phyloP scores from a whole-genome alignment of 1,140 invertebrate genomes.

The Diprion similis region DNA sequence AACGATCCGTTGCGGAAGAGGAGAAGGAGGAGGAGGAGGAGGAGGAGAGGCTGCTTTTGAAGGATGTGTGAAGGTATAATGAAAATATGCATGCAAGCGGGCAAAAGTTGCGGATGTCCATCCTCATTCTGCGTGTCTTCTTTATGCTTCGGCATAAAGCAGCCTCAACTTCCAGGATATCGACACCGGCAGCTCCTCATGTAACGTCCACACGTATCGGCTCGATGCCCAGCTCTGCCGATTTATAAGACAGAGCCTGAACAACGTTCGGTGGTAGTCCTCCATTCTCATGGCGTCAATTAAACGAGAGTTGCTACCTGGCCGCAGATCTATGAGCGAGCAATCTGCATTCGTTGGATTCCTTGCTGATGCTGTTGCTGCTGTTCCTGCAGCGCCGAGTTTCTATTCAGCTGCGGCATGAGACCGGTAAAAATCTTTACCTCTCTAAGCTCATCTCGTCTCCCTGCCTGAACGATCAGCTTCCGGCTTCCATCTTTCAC shows the following conservation, averaged over 20 bases:
- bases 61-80: not conserved
- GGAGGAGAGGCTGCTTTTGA: not conserved
- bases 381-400: not conserved
- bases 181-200: slow-evolving; percentile 24
- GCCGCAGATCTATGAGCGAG: slow-evolving; percentile 44
- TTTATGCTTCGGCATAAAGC: slow-evolving; percentile 20
- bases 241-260: not conserved
- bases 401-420: too few relatives aligned
- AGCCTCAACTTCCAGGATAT: slow-evolving; percentile 19
- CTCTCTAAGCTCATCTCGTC: too few relatives aligned
- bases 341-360: slow-evolving; percentile 43
- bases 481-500: not conserved
- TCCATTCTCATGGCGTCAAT: slow-evolving; percentile 41
- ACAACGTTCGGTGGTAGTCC: slow-evolving; percentile 30
- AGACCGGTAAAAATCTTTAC: too few relatives aligned
- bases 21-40: too few relatives aligned
- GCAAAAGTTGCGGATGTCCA: not conserved
- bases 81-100: not conserved
- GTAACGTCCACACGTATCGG: not conserved
- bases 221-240: not conserved
- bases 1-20: not conserved
- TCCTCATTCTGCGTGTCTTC: not conserved
- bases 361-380: slow-evolving; percentile 28
- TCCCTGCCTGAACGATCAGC: too few relatives aligned
- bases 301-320: slow-evolving; percentile 49